Evolutionary conservation across 2,797 vertebrate genomes (phyloP), one percentile per base, ranked within the genome.

Genomic region (Falco rusticolus): DNA sequence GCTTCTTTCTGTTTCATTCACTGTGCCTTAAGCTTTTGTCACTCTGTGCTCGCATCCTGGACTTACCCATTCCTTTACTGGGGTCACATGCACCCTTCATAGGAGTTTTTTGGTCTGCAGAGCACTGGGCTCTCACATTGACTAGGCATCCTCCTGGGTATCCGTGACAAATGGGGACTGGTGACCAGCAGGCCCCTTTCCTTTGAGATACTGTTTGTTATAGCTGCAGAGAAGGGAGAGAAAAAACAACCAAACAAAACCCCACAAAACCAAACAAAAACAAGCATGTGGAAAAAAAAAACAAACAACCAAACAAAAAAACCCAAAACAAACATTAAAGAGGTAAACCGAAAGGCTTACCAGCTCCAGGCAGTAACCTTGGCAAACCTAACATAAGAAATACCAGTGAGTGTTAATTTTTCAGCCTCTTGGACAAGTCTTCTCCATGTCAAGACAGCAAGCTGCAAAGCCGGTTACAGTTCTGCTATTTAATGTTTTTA

Each of bases 41-140:
- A 2, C 43, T 66, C 61, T 3, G 0, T 3, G 22, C 31, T 84
- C 4, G 0, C 14, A 43, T 39, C 39, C 45, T 26, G 28, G 57
- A 14, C 47, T 48, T 47, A 17, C 4, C 22, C 7, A 1, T 60
- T 70, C 45, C 64, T 69, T 41, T 47, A 16, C 51, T 14, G 10
- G 50, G 15, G 28, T 53, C 39, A 26, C 22, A 50, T 2, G 0
- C 25, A 26, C 20, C 50, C 25, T 13, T 34, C 1, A 2, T 3
- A 7, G 13, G 10, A 59, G 39, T 28, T 45, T 15, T 54, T 50
- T 28, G 33, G 75, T 74, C 45, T 31, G 2, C 47, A 19, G 31
- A 10, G 21, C 34, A 1, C 31, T 19, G 63, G 18, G 33, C 13
- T 48, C 39, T 80, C 43, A 9, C 18, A 1, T 2, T 6, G 33